A percentile compares a stretch with the other conserved stretches of the same genome.
These are phyloP conservation scores for Xyliphius kryptos DNA, from an alignment of 2,113 vertebrate species.

Conservation along the genomic window DNA sequence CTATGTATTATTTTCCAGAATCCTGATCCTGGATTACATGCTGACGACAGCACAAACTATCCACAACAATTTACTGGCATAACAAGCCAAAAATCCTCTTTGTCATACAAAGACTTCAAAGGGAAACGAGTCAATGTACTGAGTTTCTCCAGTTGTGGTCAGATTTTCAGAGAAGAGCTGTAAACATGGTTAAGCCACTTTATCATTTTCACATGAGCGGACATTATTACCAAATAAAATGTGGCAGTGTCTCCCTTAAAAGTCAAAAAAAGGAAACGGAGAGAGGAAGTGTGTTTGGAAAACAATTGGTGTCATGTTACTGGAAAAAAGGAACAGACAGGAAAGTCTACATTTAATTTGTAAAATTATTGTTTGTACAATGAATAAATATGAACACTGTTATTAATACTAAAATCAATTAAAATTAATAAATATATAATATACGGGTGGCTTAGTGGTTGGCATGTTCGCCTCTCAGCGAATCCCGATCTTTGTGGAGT, in stretches of 20 bases:
- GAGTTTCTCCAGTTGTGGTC: background rate
- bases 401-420: no score
- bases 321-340: background rate
- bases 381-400: no score
- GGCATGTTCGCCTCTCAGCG: no score
- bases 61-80: background rate
- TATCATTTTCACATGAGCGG: background rate
- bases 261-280: background rate
- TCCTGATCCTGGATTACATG: background rate
- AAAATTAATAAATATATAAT: no score
- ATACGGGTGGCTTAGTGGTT: no score
- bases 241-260: background rate
- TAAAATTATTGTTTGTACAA: no score
- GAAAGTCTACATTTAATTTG: background rate
- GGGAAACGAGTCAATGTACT: background rate
- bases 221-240: background rate
- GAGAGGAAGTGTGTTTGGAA: slow-evolving; percentile 1
- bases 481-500: no score
- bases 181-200: background rate
- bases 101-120: background rate
- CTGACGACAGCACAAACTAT: background rate
- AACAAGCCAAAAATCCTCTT: background rate
- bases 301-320: background rate
- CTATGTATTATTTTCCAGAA: no score
- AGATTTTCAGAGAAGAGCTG: slow-evolving; percentile 1